These are phyloP conservation scores for Polyommatus iphigenia DNA, from an alignment of 2,888 invertebrate genomes.

Conservation along the genomic window DNA sequence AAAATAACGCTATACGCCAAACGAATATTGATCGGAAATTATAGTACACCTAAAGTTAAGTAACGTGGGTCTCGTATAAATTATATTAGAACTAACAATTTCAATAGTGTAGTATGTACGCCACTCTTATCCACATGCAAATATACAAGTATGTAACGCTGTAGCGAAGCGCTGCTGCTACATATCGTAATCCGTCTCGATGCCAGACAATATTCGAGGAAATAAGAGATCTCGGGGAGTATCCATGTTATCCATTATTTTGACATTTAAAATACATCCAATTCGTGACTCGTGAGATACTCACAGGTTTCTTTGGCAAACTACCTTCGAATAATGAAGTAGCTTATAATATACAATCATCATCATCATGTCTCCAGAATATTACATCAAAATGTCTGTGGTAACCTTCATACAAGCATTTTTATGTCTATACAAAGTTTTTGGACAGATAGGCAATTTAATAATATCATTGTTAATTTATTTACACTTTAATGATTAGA, in stretches of 20 bases:
- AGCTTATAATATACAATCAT: not conserved
- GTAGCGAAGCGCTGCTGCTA: not conserved
- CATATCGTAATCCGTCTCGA: not conserved
- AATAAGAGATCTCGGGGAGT: not conserved
- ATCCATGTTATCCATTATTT: not conserved
- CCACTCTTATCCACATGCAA: conserved; percentile 42
- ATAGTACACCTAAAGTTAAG: conserved; percentile 57
- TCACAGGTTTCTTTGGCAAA: conserved; percentile 22
- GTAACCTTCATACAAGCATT: not conserved
- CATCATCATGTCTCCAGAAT: not conserved
- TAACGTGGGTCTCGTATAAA: conserved; percentile 53
- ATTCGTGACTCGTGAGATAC: not conserved
- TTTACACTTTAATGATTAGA: not conserved
- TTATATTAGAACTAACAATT: conserved; percentile 42
- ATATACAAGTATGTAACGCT: conserved; percentile 46
- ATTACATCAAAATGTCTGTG: not conserved
- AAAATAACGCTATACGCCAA: conserved; percentile 34
- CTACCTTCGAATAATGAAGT: conserved; percentile 6
- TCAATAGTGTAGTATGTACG: conserved; percentile 15
- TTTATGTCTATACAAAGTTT: not conserved
- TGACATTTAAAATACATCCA: not conserved
- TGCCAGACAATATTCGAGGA: not conserved
- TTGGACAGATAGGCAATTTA: conserved; percentile 8
- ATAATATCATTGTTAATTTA: conserved; percentile 20
- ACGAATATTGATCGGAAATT: conserved; percentile 35